Base-by-base conservation (phyloP, 2,888 invertebrate species). In the Mactromeris polynyma region DNA sequence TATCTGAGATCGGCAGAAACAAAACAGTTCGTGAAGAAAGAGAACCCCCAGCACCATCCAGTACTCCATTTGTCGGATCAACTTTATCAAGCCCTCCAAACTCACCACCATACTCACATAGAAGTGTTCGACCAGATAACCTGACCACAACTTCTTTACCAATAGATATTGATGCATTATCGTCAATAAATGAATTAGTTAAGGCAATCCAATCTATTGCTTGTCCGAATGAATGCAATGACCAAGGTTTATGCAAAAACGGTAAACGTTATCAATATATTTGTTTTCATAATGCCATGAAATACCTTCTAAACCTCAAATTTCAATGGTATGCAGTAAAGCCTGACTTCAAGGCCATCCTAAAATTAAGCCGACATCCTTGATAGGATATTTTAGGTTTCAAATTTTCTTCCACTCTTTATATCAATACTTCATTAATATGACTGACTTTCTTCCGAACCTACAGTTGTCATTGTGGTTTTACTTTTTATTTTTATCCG, bases 1-100 rank as follows among this genome's bases (percentile, higher is more conserved):
- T 85, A n/a, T 38, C 81, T 26, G 88, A 83, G 46, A 64, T 87
- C 42, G 21, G 42, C 21, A 38, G 87, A 40, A 87, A 87, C 58
- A 83, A 69, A 58, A 87, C 83, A 17, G 69, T 81, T n/a, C 36
- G 81, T n/a, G 81, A 88, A 77, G 83, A 81, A 14, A 73, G 38
- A 80, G 64, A 80, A 46, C 51, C 46, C 4, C 31, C 51, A 31
- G 46, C 31, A 17, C 6, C 42, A 19, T 31, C 80, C 26, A 0
- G 4, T 33, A 9, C 40, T 79, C 79, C 79, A 19, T 19, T 42
- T n/a, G 19, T 2, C 2, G 3, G 36, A 26, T 26, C 42, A 79
- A 77, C 77, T 77, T 36, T 26, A 21, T 36, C 80, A 51, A 51
- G 51, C 31, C 31, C 31, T 31, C 17, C 17, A n/a, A 11, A 79